These are phyloP conservation scores for Leucosticte australis DNA, from an alignment of 2,113 vertebrate genomes.

Conservation along the genomic window DNA sequence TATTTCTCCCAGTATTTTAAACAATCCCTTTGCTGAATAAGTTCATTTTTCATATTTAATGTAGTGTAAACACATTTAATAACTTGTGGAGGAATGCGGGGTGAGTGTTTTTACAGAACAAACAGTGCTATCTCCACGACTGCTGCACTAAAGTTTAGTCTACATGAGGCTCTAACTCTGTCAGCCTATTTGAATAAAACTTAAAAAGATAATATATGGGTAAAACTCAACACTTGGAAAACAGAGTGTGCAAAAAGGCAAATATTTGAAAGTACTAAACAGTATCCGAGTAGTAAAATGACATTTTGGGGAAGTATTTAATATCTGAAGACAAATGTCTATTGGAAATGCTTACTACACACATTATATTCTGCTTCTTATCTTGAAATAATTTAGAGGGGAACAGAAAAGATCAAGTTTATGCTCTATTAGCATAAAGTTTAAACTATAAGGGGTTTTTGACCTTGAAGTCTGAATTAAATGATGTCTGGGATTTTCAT, in stretches of 20 bases:
- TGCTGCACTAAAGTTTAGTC: slow-evolving; percentile 54
- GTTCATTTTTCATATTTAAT: slow-evolving; percentile 68
- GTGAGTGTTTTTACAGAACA: slow-evolving; percentile 53
- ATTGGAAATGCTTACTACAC: slow-evolving; percentile 61
- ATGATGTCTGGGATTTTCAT: slow-evolving; percentile 57
- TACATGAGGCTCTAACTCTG: slow-evolving; percentile 8
- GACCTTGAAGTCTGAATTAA: slow-evolving; percentile 66
- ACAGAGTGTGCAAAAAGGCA: slow-evolving; percentile 43
- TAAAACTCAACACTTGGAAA: slow-evolving; percentile 53
- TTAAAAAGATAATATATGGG: slow-evolving; percentile 41
- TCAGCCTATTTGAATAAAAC: slow-evolving; percentile 60
- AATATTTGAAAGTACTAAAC: slow-evolving; percentile 67
- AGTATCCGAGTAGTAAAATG: slow-evolving; percentile 55
- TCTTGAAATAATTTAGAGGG: slow-evolving; percentile 62
- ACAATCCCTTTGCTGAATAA: slow-evolving; percentile 4
- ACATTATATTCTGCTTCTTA: slow-evolving; percentile 59
- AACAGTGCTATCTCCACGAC: slow-evolving; percentile 52
- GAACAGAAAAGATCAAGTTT: slow-evolving; percentile 65
- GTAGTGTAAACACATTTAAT: slow-evolving; percentile 62
- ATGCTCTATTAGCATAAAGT: slow-evolving; percentile 69
- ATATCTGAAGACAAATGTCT: slow-evolving; percentile 58
- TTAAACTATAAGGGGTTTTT: slow-evolving; percentile 56
- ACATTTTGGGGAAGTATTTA: slow-evolving; percentile 66
- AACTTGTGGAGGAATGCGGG: slow-evolving; percentile 34
- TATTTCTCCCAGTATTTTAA: slow-evolving; percentile 36